A percentile compares a stretch with the other conserved stretches of the same genome.
phyloP scores from a whole-genome alignment of 2,797 vertebrate species.

The Melopsittacus undulatus region DNA sequence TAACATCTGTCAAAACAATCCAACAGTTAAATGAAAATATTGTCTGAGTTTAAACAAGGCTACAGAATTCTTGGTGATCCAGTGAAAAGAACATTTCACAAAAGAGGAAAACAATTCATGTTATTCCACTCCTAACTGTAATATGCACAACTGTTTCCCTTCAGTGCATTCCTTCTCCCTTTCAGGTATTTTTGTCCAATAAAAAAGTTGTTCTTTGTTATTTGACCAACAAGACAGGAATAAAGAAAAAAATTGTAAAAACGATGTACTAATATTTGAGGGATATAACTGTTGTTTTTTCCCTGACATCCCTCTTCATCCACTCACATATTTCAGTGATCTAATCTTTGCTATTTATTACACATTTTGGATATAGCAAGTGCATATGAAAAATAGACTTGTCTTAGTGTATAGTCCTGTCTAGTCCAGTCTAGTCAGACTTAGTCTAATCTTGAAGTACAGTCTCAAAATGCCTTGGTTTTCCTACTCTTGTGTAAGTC shows the following conservation, averaged over 20 bases:
- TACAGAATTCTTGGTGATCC: background rate
- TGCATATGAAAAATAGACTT: background rate
- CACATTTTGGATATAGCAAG: background rate
- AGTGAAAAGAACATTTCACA: background rate
- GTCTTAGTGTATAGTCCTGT: background rate
- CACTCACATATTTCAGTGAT: background rate
- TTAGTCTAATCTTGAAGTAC: background rate
- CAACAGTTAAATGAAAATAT: background rate
- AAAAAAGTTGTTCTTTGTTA: background rate
- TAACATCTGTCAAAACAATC: background rate
- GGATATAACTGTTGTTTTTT: background rate
- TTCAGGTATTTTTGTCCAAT: background rate
- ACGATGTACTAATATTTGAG: background rate
- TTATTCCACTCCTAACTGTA: background rate
- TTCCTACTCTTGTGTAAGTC: background rate
- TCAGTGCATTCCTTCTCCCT: background rate
- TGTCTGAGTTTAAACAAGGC: background rate
- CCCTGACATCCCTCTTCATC: background rate
- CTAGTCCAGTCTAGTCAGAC: background rate
- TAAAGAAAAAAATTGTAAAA: background rate
- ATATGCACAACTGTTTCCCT: background rate
- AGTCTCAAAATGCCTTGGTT: background rate
- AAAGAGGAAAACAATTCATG: background rate
- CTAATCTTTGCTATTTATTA: background rate
- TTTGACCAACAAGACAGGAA: background rate